These are phyloP conservation scores for Scolanthus callimorphus DNA, from an alignment of 92 coral and sea anemone genomes.

Conservation along the genomic window DNA sequence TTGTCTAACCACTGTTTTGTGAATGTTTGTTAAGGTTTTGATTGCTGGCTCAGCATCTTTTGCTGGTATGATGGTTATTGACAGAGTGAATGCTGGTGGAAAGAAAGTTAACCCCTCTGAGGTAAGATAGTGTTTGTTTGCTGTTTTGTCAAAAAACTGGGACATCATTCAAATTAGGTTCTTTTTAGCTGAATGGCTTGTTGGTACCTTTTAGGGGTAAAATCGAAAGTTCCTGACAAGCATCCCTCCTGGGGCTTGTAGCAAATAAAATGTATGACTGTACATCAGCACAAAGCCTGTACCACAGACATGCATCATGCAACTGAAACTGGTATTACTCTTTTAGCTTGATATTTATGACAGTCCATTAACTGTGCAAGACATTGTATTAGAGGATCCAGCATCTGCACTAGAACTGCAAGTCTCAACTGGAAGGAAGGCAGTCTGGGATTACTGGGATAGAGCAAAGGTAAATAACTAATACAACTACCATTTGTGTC, in stretches of 20 bases:
- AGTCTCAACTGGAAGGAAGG: conserved; percentile 67
- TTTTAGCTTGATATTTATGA: conserved; percentile 90
- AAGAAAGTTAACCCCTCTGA: conserved; percentile 85
- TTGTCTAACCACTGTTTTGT: too few relatives aligned
- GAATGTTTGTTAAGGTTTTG: too few relatives aligned
- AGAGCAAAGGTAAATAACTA: conserved; percentile 54
- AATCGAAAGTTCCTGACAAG: not conserved
- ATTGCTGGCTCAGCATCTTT: conserved; percentile 50
- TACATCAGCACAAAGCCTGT: too few relatives aligned
- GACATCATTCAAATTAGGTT: too few relatives aligned
- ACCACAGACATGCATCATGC: too few relatives aligned
- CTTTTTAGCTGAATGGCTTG: too few relatives aligned
- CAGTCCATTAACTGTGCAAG: conserved; percentile 32
- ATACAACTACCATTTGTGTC: too few relatives aligned
- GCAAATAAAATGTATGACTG: too few relatives aligned
- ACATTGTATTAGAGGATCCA: conserved; percentile 23
- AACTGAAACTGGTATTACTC: not conserved
- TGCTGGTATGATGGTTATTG: conserved; percentile 45
- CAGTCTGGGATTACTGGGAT: conserved; percentile 67
- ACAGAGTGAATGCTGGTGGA: conserved; percentile 53
- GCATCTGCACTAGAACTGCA: conserved; percentile 60
- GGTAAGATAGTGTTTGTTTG: too few relatives aligned
- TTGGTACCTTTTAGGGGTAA: not conserved
- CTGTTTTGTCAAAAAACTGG: too few relatives aligned
- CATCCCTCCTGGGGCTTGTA: too few relatives aligned